Percentiles rank a stretch among this genome's conserved stretches.
These are phyloP conservation scores for Axea sp. DNA, from an alignment of 2,888 invertebrate genomes.

Conservation along the genomic window DNA sequence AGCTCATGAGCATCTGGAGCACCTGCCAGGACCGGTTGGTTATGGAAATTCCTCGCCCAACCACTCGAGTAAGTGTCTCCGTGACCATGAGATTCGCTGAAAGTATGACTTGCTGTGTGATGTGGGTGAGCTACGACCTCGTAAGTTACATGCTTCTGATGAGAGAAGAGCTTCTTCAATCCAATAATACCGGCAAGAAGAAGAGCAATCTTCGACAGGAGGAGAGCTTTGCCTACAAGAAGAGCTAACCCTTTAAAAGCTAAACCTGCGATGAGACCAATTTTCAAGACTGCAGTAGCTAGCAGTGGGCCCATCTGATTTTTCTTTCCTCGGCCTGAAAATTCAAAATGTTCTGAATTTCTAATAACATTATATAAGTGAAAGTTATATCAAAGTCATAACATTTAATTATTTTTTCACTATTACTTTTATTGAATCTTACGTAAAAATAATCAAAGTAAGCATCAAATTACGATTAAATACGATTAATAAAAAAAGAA, in stretches of 20 bases:
- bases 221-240: conserved; percentile 90
- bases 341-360: too few relatives aligned
- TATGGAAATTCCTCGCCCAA: conserved; percentile 82
- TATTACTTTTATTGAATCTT: conserved; percentile 21
- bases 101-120: conserved; percentile 81
- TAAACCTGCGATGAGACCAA: conserved; percentile 89
- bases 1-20: conserved; percentile 81
- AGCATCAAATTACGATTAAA: too few relatives aligned
- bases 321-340: conserved; percentile 85
- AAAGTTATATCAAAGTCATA: too few relatives aligned
- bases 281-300: conserved; percentile 88
- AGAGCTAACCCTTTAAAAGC: conserved; percentile 90
- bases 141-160: conserved; percentile 87
- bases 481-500: background rate
- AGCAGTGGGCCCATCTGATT: conserved; percentile 87
- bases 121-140: conserved; percentile 88
- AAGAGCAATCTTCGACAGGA: conserved; percentile 91
- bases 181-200: conserved; percentile 90
- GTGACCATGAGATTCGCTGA: conserved; percentile 77
- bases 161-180: conserved; percentile 89
- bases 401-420: conserved; percentile 27
- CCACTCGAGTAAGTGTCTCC: conserved; percentile 82
- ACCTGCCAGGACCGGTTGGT: conserved; percentile 77
- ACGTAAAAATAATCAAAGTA: too few relatives aligned
- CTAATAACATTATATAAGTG: too few relatives aligned